Conservation (phyloP, 2,113 vertebrate species). For the Suricata suricatta region DNA sequence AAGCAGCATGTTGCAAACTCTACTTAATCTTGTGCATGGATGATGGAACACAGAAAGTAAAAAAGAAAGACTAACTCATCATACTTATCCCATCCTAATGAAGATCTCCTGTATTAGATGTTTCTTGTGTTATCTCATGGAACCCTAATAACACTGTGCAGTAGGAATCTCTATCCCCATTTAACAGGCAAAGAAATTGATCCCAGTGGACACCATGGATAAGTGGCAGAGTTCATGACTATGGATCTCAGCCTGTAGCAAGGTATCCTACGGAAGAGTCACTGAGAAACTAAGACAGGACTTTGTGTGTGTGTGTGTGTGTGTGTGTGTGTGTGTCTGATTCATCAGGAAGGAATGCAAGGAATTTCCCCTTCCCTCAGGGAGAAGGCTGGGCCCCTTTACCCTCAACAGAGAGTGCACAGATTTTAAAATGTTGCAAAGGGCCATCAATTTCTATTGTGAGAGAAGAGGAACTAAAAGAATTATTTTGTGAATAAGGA, state of each 20-base stretch:
- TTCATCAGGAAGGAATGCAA: constrained; percentile 71
- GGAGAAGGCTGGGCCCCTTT: constrained; percentile 68
- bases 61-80: not conserved
- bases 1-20: not conserved
- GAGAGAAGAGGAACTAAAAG: constrained; percentile 21
- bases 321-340: not conserved
- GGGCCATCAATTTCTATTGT: constrained; percentile 23
- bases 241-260: not conserved
- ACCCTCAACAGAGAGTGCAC: constrained; percentile 58
- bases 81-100: not conserved
- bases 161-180: not conserved
- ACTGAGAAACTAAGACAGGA: not conserved
- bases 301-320: constrained; percentile 50
- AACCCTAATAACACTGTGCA: not conserved
- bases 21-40: not conserved
- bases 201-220: not conserved
- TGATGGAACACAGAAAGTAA: not conserved
- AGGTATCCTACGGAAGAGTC: not conserved
- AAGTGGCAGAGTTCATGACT: not conserved
- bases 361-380: constrained; percentile 70
- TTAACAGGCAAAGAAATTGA: not conserved
- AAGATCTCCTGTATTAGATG: not conserved
- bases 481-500: constrained; percentile 60
- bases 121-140: not conserved
- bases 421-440: constrained; percentile 60